Evolutionary conservation across 1,140 invertebrate genomes (phyloP).

Genomic region (Teleopsis dalmanni): DNA sequence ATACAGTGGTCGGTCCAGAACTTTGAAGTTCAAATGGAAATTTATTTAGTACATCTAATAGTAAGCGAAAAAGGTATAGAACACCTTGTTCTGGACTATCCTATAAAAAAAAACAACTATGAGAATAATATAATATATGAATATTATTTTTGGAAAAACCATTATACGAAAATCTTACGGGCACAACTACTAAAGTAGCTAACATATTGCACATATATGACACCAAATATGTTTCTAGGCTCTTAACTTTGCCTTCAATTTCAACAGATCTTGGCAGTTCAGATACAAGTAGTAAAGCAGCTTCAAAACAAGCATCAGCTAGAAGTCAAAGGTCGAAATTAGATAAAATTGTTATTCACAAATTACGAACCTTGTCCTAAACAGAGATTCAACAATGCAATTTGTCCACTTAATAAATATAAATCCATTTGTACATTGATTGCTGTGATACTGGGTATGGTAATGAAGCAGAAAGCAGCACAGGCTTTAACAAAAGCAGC

Average conservation of each 20-base stretch:
- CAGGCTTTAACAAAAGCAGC: constrained; percentile 85
- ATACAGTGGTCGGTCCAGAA: constrained; percentile 53
- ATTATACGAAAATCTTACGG: too few relatives aligned
- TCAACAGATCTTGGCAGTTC: constrained; percentile 71
- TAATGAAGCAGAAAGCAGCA: constrained; percentile 90
- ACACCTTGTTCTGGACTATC: constrained; percentile 81
- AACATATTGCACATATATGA: constrained; percentile 71
- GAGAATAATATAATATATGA: too few relatives aligned
- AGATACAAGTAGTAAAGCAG: constrained; percentile 68
- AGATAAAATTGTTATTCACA: not conserved
- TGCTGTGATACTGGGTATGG: constrained; percentile 83
- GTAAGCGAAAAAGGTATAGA: constrained; percentile 65
- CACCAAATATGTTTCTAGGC: constrained; percentile 63
- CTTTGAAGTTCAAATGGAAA: constrained; percentile 57
- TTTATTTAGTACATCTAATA: constrained; percentile 67
- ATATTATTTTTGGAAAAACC: too few relatives aligned
- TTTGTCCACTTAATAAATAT: constrained; percentile 80
- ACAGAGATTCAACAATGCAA: constrained; percentile 83
- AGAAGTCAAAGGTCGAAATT: constrained; percentile 37
- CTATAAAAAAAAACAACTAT: constrained; percentile 38
- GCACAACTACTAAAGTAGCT: constrained; percentile 76
- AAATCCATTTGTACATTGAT: constrained; percentile 69
- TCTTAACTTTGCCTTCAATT: constrained; percentile 64
- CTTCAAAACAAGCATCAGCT: constrained; percentile 92
- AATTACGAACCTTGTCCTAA: constrained; percentile 67